Evolutionary conservation across 1,140 invertebrate genomes (phyloP).

Genomic region (Brachionus plicatilis): DNA sequence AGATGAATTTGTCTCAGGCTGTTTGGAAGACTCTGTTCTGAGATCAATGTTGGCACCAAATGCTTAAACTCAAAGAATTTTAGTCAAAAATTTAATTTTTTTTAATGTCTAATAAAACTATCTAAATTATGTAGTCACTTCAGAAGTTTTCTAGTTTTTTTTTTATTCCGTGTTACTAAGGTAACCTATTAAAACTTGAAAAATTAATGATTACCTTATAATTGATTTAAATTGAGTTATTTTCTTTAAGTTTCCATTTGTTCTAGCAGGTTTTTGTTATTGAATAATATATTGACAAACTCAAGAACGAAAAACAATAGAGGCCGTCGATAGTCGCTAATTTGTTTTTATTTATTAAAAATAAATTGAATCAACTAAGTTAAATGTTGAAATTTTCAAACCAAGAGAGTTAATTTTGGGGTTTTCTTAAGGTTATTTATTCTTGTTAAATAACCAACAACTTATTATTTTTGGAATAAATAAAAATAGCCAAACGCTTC

Average conservation of each 20-base stretch:
- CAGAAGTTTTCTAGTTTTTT: neutral
- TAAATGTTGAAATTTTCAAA: neutral
- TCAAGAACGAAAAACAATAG: neutral
- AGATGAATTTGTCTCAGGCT: constrained; percentile 39
- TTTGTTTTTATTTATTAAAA: neutral
- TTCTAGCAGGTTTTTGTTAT: neutral
- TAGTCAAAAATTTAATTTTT: neutral
- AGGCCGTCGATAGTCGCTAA: neutral
- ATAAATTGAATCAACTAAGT: neutral
- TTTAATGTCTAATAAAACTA: neutral
- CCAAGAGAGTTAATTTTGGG: neutral
- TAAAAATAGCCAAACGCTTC: neutral
- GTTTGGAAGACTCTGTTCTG: constrained; percentile 1
- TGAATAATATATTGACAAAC: constrained; percentile 8
- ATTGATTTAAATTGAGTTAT: neutral
- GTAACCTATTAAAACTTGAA: neutral
- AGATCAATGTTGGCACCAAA: constrained; percentile 13
- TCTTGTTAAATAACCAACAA: neutral
- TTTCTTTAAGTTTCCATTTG: neutral
- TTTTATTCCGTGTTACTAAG: neutral
- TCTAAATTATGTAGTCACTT: neutral
- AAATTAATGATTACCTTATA: constrained; percentile 11
- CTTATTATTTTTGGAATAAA: neutral
- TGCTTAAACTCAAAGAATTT: neutral
- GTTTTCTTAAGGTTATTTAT: neutral